Base-by-base conservation (phyloP, 2,888 invertebrate genomes). In the Spilarctia lutea region DNA sequence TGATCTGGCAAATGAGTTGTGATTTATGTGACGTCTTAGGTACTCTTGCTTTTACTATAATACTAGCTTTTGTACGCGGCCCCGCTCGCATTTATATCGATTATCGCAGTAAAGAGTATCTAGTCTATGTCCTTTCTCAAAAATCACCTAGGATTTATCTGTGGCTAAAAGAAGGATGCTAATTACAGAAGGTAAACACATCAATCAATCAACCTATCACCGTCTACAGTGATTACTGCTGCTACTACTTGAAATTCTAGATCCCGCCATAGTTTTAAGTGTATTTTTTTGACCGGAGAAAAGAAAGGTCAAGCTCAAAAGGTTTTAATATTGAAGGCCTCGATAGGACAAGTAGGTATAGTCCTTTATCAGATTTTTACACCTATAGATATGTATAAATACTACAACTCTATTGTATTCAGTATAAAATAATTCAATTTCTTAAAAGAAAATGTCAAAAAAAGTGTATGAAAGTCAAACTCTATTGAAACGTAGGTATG, bases 1-100 rank as follows among this genome's bases (percentile, higher is more conserved):
- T 80, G 78, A 78, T 79, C 73, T 76, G 73, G 73, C 60, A 79
- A 83, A 80, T 72, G 67, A 76, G 52, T 75, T 75, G 42, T 45
- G 68, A 75, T 71, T 67, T 74, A 45, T 71, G 52, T 13, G 63
- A 42, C 20, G 27, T 39, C 13, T 71, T 42, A 8, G 42, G 27
- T 33, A 42, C 30, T 69, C 11, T 45, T 18, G 1, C 8, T 27
- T 27, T 68, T 2, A 27, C n/a, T 27, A 0, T 60, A 27, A 39
- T 39, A 39, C 11, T 1, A 11, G 10, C 11, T 39, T 39, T 39
- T 39, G 10, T 11, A 0, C 39, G 11, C 39, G 39, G 0, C 39
- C 11, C 6, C 39, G 11, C 10, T 39, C 10, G 39, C 11, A 0
- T 39, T 10, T 10, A 39, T 39, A 1, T 39, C 39, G 39, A 11